Conservation (phyloP, 2,113 vertebrate genomes). For the Panurus biarmicus region DNA sequence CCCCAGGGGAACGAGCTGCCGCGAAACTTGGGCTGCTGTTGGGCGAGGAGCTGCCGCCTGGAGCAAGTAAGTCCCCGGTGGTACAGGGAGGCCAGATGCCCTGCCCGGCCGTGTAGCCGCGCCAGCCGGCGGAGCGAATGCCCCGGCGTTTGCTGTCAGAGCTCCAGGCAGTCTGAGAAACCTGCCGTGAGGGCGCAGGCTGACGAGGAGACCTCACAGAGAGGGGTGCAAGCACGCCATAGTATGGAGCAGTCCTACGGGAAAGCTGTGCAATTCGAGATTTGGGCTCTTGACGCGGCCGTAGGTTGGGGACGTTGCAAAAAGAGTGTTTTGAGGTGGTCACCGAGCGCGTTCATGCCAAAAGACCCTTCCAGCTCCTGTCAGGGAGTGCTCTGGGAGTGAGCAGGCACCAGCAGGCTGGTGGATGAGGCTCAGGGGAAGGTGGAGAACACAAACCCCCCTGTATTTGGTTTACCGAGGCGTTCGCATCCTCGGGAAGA, state of each 20-base stretch:
- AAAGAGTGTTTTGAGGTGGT: not conserved
- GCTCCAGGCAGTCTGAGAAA: not conserved
- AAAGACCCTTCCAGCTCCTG: not conserved
- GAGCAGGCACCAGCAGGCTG: not conserved
- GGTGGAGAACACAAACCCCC: not conserved
- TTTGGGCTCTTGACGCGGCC: not conserved
- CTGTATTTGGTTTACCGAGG: not conserved
- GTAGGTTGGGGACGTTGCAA: not conserved
- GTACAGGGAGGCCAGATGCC: not conserved
- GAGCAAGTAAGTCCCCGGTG: not conserved
- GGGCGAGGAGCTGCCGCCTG: not conserved
- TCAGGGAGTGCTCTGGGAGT: not conserved
- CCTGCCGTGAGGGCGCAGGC: not conserved
- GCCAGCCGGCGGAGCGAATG: not conserved
- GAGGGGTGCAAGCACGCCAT: not conserved
- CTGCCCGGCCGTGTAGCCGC: not conserved
- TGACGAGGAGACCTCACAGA: not conserved
- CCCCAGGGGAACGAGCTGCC: not conserved
- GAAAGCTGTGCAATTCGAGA: not conserved
- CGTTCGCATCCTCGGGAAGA: not conserved
- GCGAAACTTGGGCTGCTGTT: not conserved
- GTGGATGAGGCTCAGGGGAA: not conserved
- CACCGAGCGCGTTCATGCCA: not conserved
- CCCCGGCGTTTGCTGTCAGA: not conserved
- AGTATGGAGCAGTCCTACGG: not conserved